phyloP scores from a whole-genome alignment of 2,797 vertebrate genomes.

The Danionella dracula region DNA sequence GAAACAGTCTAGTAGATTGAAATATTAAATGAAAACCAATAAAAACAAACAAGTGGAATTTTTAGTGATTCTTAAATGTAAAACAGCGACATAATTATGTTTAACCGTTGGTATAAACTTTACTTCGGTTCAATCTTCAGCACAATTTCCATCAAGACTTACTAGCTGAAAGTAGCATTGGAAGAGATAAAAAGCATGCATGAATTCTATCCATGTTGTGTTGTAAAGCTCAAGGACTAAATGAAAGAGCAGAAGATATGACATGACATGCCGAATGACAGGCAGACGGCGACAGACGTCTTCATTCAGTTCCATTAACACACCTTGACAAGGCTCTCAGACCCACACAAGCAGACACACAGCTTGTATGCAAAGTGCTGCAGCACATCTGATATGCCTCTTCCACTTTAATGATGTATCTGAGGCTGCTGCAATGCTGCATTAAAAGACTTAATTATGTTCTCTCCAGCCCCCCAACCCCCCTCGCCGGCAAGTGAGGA shows the following conservation, averaged over 20 bases:
- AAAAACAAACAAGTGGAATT: too few species aligned
- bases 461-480: constrained; percentile 30
- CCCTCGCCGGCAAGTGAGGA: constrained; percentile 22
- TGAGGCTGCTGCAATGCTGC: constrained; percentile 29
- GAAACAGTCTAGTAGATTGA: too few species aligned
- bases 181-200: background rate
- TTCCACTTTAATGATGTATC: constrained; percentile 51
- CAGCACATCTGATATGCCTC: constrained; percentile 48
- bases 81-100: too few species aligned
- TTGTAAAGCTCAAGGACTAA: background rate
- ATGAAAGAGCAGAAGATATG: constrained; percentile 24
- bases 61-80: too few species aligned
- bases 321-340: constrained; percentile 27
- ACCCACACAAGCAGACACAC: background rate
- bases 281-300: constrained; percentile 30
- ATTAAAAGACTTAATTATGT: constrained; percentile 48
- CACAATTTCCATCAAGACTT: background rate
- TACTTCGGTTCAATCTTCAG: background rate
- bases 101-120: too few species aligned
- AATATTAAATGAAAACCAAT: too few species aligned
- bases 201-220: background rate
- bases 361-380: constrained; percentile 36
- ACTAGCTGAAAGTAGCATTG: background rate
- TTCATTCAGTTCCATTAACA: constrained; percentile 40
- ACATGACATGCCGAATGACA: constrained; percentile 27